Base-by-base conservation (phyloP, 1,140 invertebrate species). In the Archivesica marissinica region DNA sequence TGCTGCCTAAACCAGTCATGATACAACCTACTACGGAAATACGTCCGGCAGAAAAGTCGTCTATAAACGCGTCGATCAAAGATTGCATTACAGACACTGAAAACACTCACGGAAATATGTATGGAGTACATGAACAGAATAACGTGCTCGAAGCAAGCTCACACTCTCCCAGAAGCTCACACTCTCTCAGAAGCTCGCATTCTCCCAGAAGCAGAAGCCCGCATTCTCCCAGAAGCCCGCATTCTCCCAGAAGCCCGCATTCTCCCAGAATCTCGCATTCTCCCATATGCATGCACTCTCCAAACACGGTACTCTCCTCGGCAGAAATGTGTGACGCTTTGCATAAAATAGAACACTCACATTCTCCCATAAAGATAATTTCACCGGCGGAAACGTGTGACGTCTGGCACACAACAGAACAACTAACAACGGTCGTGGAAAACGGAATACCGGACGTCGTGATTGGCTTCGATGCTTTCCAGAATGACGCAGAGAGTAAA, bases 391-490 rank as follows among this genome's bases (percentile, higher is more conserved):
- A 64, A 6, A 33, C 30, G 38, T 33, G 59, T 25, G 59, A 64
- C 1, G 25, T 64, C 4, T 64, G 59, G 59, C 59, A 64, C 30
- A 64, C 59, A 3, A 4, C 59, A 15, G 59, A 64, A 35, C 59
- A 33, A 20, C 28, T 72, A 3, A n/a, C 68, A 2, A 33, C 41
- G 3, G 50, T 72, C 35, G 25, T n/a, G 17, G 68, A 72, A 72
- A 44, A 41, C 13, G 30, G 13, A 2, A 9, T 41, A n/a, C 25
- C 41, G 17, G 68, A 72, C 23, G 68, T 72, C 1, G 68, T 72
- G 0, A 72, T 72, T 50, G 68, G 68, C 13, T 72, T 72, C n/a
- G 68, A 72, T 44, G 68, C 41, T 30, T 72, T 72, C n/a, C 68
- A 72, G 25, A 17, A 33, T 6, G 68, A 72, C 44, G 23, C 68